phyloP scores from a whole-genome alignment of 2,113 vertebrate genomes.

The Naja naja region DNA sequence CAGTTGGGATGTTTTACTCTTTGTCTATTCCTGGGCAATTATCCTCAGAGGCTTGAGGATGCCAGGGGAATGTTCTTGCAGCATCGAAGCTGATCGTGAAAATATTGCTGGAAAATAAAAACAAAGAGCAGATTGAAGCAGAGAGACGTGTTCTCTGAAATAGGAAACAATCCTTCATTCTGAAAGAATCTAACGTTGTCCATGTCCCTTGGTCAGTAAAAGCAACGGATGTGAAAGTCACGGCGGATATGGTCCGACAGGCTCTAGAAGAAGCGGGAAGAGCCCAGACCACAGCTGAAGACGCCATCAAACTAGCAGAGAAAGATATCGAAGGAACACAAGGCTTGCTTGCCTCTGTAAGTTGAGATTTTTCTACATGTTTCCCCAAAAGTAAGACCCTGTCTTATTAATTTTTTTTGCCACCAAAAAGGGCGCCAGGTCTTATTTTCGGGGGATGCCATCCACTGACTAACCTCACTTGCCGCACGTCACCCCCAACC shows the following conservation, averaged over 20 bases:
- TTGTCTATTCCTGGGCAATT: too few species aligned
- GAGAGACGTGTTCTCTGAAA: background rate
- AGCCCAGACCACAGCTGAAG: slow-evolving; percentile 83
- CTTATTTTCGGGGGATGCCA: too few species aligned
- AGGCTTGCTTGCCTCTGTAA: slow-evolving; percentile 84
- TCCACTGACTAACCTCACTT: too few species aligned
- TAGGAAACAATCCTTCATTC: background rate
- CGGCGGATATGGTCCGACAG: slow-evolving; percentile 81
- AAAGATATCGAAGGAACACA: slow-evolving; percentile 88
- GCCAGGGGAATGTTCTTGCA: background rate
- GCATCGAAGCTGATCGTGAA: background rate
- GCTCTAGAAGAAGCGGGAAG: slow-evolving; percentile 87
- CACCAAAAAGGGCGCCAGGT: too few species aligned
- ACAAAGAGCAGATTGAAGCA: background rate
- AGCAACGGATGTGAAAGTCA: slow-evolving; percentile 82
- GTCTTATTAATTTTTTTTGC: too few species aligned
- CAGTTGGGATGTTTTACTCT: too few species aligned
- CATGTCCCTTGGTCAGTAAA: slow-evolving; percentile 70
- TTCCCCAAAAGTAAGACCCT: too few species aligned
- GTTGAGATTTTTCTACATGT: slow-evolving; percentile 27
- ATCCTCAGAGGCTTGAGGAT: background rate
- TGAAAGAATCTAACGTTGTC: background rate
- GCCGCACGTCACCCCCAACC: too few species aligned
- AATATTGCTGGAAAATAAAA: background rate
- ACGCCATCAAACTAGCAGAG: slow-evolving; percentile 85